These are phyloP conservation scores for Falcaria lacertinaria DNA, from an alignment of 2,888 invertebrate genomes.

Conservation along the genomic window DNA sequence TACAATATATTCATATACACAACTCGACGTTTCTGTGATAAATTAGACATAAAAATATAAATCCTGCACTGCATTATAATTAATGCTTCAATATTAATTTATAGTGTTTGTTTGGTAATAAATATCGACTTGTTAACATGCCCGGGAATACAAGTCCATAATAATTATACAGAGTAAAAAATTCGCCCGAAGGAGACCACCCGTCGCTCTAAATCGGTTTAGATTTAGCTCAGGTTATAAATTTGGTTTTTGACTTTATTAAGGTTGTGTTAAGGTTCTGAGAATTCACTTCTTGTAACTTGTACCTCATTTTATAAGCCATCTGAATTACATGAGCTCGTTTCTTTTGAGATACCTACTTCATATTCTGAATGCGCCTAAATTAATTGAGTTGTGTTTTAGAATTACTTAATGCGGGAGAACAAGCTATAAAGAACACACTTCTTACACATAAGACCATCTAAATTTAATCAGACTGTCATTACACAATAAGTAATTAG, in stretches of 20 bases:
- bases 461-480: no score
- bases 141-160: slow-evolving; percentile 30
- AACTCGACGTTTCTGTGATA: slow-evolving; percentile 23
- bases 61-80: slow-evolving; percentile 36
- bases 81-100: slow-evolving; percentile 51
- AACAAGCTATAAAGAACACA: no score
- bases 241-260: slow-evolving; percentile 5
- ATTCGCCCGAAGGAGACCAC: slow-evolving; percentile 39
- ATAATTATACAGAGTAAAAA: slow-evolving; percentile 35
- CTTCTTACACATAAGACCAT: no score
- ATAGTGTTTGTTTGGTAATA: slow-evolving; percentile 52
- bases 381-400: neutral
- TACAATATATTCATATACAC: slow-evolving; percentile 20
- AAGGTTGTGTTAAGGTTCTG: neutral
- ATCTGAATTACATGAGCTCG: slow-evolving; percentile 5
- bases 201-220: slow-evolving; percentile 23
- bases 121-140: slow-evolving; percentile 43
- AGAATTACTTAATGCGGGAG: slow-evolving; percentile 1
- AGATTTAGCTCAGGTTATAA: slow-evolving; percentile 13
- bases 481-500: no score
- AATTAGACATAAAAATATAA: slow-evolving; percentile 23
- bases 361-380: neutral
- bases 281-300: neutral
- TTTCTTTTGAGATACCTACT: neutral
- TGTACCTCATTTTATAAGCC: slow-evolving; percentile 3